Base-by-base conservation (phyloP, 2,888 invertebrate species). In the Tenthredo scrophulariae region DNA sequence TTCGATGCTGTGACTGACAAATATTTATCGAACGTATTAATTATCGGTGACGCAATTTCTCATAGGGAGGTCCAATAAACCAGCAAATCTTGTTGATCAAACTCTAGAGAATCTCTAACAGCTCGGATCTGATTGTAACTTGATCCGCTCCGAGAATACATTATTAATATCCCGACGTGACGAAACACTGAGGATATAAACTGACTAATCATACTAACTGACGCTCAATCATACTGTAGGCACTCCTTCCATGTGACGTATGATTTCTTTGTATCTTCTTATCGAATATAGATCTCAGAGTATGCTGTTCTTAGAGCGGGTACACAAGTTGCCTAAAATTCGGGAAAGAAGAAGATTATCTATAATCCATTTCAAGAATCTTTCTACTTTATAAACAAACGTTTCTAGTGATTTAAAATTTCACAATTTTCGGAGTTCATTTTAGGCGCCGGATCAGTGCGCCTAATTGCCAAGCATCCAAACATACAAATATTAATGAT, bases 1-100 rank as follows among this genome's bases (percentile, higher is more conserved):
- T n/a, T 7, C 6, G 72, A 1, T n/a, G 54, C 0, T 54, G 54
- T n/a, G 29, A 10, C 54, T 22, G 18, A 54, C 77, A 54, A 77
- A 77, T 77, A 77, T 77, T 77, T 77, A 77, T 77, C 77, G 29
- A 54, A 77, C 77, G 33, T 26, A 54, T 50, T n/a, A 50, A 40
- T 50, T 29, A 33, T 43, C 54, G 54, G n/a, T 77, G 77, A 77
- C 77, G 50, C 54, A 77, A 43, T 40, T 15, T 9, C 54, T 26
- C 54, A 9, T 26, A 54, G 50, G 77, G 77, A 54, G 77, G 77
- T 77, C 77, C 50, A 54, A 54, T 33, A 43, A 74, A 22, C 22
- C 43, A 74, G 29, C 77, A 54, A 77, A 77, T 18, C 77, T 54
- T 77, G 77, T 50, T 77, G 77, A 77, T 77, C 50, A 22, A 54